Conservation (phyloP, 1,140 invertebrate species). For the Drosophila nebulosa region DNA sequence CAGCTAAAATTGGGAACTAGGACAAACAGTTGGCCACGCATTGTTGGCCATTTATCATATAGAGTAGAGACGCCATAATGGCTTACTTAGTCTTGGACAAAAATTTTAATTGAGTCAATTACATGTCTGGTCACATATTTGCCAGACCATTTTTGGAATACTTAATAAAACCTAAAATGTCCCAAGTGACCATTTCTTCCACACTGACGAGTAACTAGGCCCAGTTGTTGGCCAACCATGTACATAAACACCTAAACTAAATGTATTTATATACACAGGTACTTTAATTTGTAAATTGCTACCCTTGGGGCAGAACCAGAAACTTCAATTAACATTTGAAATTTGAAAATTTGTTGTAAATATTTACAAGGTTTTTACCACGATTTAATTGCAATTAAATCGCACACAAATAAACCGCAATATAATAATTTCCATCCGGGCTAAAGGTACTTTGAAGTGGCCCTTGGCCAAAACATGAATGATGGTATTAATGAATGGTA, state of each 20-base stretch:
- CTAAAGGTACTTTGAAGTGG: neutral
- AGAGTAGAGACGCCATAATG: slow-evolving; percentile 39
- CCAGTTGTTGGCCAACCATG: slow-evolving; percentile 35
- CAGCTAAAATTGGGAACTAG: neutral
- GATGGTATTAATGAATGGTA: neutral
- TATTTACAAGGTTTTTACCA: slow-evolving; percentile 18
- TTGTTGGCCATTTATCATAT: slow-evolving; percentile 38
- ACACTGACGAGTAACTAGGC: slow-evolving; percentile 37
- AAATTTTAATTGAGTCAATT: slow-evolving; percentile 45
- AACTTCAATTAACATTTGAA: slow-evolving; percentile 6
- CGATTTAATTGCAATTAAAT: neutral
- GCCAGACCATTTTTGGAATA: slow-evolving; percentile 22
- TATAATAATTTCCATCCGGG: neutral
- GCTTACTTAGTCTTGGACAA: slow-evolving; percentile 29
- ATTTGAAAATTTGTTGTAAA: slow-evolving; percentile 15
- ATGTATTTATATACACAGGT: slow-evolving; percentile 28
- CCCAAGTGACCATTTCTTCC: slow-evolving; percentile 29
- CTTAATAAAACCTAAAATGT: slow-evolving; percentile 35
- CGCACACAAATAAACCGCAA: neutral
- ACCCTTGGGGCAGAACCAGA: neutral
- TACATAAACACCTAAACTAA: too few species aligned
- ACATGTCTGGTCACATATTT: slow-evolving; percentile 25
- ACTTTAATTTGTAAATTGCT: neutral
- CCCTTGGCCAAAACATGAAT: neutral
- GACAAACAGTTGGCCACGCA: neutral